phyloP scores from a whole-genome alignment of 2,888 invertebrate species.

The Nebria salina region DNA sequence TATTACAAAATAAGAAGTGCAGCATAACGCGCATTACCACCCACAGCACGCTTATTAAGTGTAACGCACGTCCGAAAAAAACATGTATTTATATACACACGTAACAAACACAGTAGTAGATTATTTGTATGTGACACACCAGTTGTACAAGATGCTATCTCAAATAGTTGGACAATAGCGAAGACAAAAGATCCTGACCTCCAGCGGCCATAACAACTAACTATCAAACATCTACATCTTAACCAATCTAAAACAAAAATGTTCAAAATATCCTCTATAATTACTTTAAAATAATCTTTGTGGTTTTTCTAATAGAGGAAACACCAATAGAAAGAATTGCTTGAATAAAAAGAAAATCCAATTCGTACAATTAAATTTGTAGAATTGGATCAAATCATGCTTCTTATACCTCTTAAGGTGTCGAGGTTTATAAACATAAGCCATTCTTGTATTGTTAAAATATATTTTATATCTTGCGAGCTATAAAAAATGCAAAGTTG shows the following conservation, averaged over 20 bases:
- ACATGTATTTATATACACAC: slow-evolving; percentile 10
- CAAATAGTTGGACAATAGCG: slow-evolving; percentile 6
- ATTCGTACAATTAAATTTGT: too few species aligned
- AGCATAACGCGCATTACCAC: background rate
- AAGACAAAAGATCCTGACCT: slow-evolving; percentile 19
- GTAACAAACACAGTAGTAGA: background rate
- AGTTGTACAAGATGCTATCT: slow-evolving; percentile 18
- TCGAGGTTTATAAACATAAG: too few species aligned
- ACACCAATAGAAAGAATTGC: too few species aligned
- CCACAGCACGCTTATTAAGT: slow-evolving; percentile 14
- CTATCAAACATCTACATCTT: slow-evolving; percentile 15
- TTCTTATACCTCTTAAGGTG: too few species aligned
- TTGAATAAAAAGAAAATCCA: too few species aligned
- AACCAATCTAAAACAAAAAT: background rate
- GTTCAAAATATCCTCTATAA: background rate
- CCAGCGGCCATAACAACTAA: slow-evolving; percentile 3
- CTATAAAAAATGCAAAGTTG: too few species aligned
- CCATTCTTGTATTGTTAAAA: too few species aligned
- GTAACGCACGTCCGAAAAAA: slow-evolving; percentile 16
- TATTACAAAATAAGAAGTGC: background rate
- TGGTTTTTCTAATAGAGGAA: background rate
- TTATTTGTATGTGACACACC: slow-evolving; percentile 19
- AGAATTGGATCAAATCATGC: too few species aligned
- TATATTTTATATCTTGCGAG: too few species aligned
- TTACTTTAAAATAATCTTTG: background rate